Base-by-base conservation (phyloP, 2,888 invertebrate species). In the Cheilosia vernalis region DNA sequence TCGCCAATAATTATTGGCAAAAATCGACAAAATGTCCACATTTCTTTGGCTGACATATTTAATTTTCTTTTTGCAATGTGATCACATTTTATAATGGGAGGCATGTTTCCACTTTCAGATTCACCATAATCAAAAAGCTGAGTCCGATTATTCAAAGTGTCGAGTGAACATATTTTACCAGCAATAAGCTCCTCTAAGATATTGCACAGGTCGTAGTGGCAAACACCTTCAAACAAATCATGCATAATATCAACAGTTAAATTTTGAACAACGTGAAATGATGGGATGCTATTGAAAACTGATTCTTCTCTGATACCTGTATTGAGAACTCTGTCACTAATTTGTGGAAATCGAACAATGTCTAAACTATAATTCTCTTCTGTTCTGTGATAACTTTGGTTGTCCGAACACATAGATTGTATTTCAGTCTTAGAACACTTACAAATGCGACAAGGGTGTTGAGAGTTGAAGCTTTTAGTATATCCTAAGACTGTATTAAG, bases 341-440 rank as follows among this genome's bases (percentile, higher is more conserved):
- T 63, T 30, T 63, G 44, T 24, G 27, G 10, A 63, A 47, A 63
- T 47, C 13, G 47, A 17, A 15, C 5, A 33, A 47, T 19, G 4
- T 47, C 61, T 19, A 6, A 2, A 30, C 13, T 63, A 30, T 63
- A 63, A 13, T 63, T 63, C 30, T 33, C 61, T 13, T 30, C 19
- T 5, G 24, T 63, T 63, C 61, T 63, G 19, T 63, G 13, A 19
- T 27, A 5, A 10, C n/a, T 47, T 2, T 10, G 13, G 61, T 63
- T 44, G 19, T 63, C 61, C 19, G 44, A 13, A 30, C 13, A 63
- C 1, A 30, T 63, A 47, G 5, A 27, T 27, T 9, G 24, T 2
- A 61, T 61, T 44, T 24, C 44, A 13, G 61, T 27, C 17, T 61
- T 61, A n/a, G 21, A 10, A 24, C 60, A 61, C 24, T 30, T 61